Conservation (phyloP, 2,113 vertebrate genomes). For the Pseudopipra pipra region DNA sequence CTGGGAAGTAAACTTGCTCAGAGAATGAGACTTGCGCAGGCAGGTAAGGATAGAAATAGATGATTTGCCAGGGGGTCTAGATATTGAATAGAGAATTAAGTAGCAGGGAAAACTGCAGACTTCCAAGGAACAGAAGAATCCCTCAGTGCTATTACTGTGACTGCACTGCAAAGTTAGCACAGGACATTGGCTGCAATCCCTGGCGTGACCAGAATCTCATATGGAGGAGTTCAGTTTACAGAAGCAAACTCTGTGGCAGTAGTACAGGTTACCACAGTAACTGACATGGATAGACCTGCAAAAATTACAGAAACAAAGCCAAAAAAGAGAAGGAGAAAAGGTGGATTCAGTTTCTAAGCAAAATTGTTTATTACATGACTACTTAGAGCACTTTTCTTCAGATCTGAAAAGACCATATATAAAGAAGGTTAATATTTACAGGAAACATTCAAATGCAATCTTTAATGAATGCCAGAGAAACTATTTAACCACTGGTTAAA, state of each 20-base stretch:
- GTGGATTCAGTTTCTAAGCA: not conserved
- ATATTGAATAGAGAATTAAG: not conserved
- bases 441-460: not conserved
- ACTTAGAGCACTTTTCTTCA: not conserved
- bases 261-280: constrained; percentile 34
- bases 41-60: not conserved
- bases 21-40: not conserved
- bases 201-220: not conserved
- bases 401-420: not conserved
- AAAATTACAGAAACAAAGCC: not conserved
- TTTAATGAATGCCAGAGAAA: not conserved
- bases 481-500: not conserved
- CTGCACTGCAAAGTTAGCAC: not conserved
- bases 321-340: not conserved
- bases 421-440: not conserved
- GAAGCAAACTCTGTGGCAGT: not conserved
- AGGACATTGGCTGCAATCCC: not conserved
- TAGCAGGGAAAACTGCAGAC: not conserved
- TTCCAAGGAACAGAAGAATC: not conserved
- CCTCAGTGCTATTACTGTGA: not conserved
- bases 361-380: not conserved
- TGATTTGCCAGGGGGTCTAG: not conserved
- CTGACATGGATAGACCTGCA: not conserved
- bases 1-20: not conserved
- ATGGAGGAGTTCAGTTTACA: not conserved